Conservation (phyloP, 2,113 vertebrate species). For the Polypterus senegalus region DNA sequence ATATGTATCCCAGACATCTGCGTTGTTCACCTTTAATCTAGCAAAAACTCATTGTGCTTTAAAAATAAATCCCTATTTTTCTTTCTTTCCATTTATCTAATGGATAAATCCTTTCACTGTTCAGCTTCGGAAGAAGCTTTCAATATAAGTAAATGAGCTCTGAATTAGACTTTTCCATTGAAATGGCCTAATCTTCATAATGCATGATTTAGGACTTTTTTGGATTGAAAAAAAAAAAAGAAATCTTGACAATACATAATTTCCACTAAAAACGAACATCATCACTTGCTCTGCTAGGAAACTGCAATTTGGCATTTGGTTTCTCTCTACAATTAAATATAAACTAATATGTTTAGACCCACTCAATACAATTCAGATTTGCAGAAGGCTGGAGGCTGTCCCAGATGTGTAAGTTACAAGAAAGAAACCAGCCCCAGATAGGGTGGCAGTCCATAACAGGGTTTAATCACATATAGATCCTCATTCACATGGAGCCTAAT, state of each 20-base stretch:
- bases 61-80: background rate
- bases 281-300: conserved; percentile 22
- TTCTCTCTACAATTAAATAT: too few relatives aligned
- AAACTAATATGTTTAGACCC: too few relatives aligned
- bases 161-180: conserved; percentile 18
- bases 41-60: background rate
- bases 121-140: conserved; percentile 2
- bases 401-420: too few relatives aligned
- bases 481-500: too few relatives aligned
- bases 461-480: too few relatives aligned
- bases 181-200: conserved; percentile 28
- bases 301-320: too few relatives aligned
- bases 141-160: conserved; percentile 6
- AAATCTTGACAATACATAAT: conserved; percentile 19
- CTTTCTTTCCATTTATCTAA: background rate
- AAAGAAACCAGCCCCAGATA: too few relatives aligned
- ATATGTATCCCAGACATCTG: background rate
- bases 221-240: conserved; percentile 16
- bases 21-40: background rate
- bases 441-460: too few relatives aligned
- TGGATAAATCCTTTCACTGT: conserved; percentile 16
- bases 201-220: conserved; percentile 23
- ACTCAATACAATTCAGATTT: too few relatives aligned
- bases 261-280: conserved; percentile 23
- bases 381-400: too few relatives aligned